Conservation (phyloP, 2,797 vertebrate species). For the Myotis vivesi region DNA sequence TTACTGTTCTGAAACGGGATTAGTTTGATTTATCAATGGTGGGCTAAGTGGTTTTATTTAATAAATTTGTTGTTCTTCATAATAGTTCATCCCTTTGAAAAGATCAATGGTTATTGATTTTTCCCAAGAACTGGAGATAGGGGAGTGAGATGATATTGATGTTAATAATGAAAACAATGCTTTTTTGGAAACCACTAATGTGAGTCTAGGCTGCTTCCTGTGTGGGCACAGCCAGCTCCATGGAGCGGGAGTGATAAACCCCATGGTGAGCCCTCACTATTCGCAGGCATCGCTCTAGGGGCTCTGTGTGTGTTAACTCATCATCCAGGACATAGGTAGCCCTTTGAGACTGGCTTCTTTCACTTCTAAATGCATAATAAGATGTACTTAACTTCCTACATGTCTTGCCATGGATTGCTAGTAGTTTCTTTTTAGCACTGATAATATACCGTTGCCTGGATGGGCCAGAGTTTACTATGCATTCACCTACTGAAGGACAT, state of each 20-base stretch:
- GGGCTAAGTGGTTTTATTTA: background rate
- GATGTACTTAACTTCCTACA: background rate
- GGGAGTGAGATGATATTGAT: background rate
- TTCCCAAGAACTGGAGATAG: background rate
- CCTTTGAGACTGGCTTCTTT: background rate
- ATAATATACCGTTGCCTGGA: background rate
- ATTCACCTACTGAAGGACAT: background rate
- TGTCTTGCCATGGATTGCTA: background rate
- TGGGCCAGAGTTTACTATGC: background rate
- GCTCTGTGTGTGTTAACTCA: background rate
- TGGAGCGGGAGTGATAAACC: fast-evolving
- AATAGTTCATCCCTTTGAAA: background rate
- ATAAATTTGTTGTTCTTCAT: background rate
- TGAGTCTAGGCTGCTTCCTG: background rate
- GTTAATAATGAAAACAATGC: background rate
- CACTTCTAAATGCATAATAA: background rate
- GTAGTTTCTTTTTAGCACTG: background rate
- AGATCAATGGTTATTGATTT: background rate
- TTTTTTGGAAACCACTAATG: background rate
- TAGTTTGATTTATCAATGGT: background rate
- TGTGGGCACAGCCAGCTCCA: no score
- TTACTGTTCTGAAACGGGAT: background rate
- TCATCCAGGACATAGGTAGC: no score
- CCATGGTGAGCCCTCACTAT: no score
- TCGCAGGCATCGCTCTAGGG: background rate